Evolutionary conservation across 2,888 invertebrate species (phyloP).

Genomic region (Nomada flava): DNA sequence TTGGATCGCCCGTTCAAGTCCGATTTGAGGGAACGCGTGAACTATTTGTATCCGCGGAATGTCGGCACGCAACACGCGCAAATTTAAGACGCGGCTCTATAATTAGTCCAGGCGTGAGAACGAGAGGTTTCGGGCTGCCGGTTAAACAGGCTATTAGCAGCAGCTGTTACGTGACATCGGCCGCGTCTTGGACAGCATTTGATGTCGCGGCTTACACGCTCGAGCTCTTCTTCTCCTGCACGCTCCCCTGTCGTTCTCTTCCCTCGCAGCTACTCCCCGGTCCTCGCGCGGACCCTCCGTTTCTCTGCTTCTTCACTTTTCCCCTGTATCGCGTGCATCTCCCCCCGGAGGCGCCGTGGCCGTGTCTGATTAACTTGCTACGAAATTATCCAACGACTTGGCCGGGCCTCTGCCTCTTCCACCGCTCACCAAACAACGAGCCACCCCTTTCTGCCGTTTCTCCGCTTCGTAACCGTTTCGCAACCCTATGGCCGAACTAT

Average conservation of each 20-base stretch:
- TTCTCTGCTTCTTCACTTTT: constrained; percentile 24
- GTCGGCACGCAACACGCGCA: constrained; percentile 13
- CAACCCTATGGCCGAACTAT: constrained; percentile 50
- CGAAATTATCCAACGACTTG: constrained; percentile 71
- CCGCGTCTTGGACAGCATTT: constrained; percentile 73
- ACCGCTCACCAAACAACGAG: constrained; percentile 15
- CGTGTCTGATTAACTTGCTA: constrained; percentile 77
- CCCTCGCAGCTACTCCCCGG: background rate
- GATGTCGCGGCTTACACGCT: constrained; percentile 64
- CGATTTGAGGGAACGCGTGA: constrained; percentile 18
- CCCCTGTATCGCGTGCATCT: constrained; percentile 49
- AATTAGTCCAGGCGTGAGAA: constrained; percentile 57
- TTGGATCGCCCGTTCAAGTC: background rate
- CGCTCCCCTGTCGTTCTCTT: constrained; percentile 14
- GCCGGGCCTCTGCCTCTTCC: background rate
- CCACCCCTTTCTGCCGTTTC: constrained; percentile 5
- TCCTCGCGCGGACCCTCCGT: background rate
- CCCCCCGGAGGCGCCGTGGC: constrained; percentile 54
- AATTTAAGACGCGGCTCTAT: constrained; percentile 56
- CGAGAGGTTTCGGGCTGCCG: constrained; percentile 52
- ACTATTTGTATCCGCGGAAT: constrained; percentile 31
- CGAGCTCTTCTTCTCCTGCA: background rate
- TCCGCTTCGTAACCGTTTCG: constrained; percentile 51
- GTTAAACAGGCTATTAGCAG: constrained; percentile 76
- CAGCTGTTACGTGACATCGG: constrained; percentile 78